phyloP scores from a whole-genome alignment of 2,888 invertebrate species.

The Phalera bucephala region DNA sequence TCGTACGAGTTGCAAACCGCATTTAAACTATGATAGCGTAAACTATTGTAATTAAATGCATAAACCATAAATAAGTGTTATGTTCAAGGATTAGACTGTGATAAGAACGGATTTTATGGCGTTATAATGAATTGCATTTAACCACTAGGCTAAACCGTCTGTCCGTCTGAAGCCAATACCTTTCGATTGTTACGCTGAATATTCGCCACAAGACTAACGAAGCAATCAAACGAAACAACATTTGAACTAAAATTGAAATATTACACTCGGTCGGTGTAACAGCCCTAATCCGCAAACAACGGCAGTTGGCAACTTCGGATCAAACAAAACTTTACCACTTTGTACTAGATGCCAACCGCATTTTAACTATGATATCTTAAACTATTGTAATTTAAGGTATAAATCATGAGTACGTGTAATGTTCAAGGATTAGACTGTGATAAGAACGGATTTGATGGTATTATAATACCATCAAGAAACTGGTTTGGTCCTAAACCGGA shows the following conservation, averaged over 20 bases:
- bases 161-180: too few species aligned
- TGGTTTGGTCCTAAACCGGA: too few species aligned
- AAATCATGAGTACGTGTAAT: constrained; percentile 4
- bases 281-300: constrained; percentile 31
- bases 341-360: constrained; percentile 30
- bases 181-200: too few species aligned
- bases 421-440: background rate
- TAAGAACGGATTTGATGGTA: too few species aligned
- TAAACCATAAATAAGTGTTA: constrained; percentile 4
- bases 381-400: constrained; percentile 26
- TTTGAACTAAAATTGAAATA: constrained; percentile 17
- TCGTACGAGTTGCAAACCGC: constrained; percentile 29
- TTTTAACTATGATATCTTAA: constrained; percentile 32
- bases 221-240: too few species aligned
- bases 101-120: too few species aligned
- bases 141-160: too few species aligned
- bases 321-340: constrained; percentile 34
- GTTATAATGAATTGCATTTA: too few species aligned
- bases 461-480: too few species aligned
- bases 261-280: constrained; percentile 3
- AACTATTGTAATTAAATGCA: constrained; percentile 28
- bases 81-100: background rate
- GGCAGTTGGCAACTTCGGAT: constrained; percentile 30
- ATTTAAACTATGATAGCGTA: constrained; percentile 31
- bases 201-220: too few species aligned